Evolutionary conservation across 2,888 invertebrate species (phyloP).

Genomic region (Hipparchia sbordonii): DNA sequence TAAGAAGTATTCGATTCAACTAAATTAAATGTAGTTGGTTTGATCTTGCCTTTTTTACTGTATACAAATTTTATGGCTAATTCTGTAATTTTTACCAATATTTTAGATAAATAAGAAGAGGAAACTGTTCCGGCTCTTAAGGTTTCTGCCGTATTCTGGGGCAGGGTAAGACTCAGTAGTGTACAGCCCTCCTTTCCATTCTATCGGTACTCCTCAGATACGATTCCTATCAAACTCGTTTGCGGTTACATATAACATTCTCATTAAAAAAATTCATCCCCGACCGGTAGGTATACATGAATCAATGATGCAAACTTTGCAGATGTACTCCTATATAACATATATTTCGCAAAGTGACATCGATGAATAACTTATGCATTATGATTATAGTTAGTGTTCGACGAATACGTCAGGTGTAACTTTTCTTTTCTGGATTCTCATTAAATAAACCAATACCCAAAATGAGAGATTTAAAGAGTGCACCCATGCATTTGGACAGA

Average conservation of each 20-base stretch:
- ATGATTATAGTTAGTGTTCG: neutral
- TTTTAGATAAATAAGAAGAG: neutral
- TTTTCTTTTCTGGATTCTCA: neutral
- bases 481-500: constrained; percentile 30
- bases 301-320: too few species aligned
- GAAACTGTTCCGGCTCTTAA: constrained; percentile 3
- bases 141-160: neutral
- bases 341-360: neutral
- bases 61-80: too few species aligned
- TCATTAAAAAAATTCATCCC: neutral
- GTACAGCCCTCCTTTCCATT: too few species aligned
- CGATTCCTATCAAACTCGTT: too few species aligned
- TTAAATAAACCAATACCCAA: constrained; percentile 26
- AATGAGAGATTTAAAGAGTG: constrained; percentile 22
- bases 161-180: neutral
- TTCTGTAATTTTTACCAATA: neutral
- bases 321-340: too few species aligned
- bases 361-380: neutral
- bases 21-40: too few species aligned
- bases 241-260: neutral
- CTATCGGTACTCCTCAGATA: too few species aligned
- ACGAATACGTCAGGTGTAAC: neutral
- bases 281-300: too few species aligned
- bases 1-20: too few species aligned
- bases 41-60: too few species aligned